Evolutionary conservation across 2,113 vertebrate genomes (phyloP).

Genomic region (Smithornis capensis): DNA sequence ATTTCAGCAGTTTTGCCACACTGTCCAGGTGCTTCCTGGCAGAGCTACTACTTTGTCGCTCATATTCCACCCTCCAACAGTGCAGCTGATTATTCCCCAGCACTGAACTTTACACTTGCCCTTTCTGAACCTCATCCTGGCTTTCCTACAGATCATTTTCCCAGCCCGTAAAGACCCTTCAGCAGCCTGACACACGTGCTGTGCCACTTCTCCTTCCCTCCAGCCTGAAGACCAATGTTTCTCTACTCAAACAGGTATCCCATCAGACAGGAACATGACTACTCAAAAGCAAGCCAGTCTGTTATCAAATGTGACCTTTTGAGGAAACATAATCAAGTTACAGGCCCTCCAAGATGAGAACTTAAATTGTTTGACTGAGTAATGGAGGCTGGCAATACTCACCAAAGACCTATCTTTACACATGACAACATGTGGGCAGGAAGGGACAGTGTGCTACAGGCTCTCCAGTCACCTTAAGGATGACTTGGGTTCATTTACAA

Average conservation of each 20-base stretch:
- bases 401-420: not conserved
- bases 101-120: not conserved
- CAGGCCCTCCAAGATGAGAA: not conserved
- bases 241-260: not conserved
- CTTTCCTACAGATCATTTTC: not conserved
- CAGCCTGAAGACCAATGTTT: not conserved
- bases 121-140: not conserved
- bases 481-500: not conserved
- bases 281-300: not conserved
- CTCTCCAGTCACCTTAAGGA: not conserved
- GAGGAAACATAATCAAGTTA: not conserved
- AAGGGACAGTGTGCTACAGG: not conserved
- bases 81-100: not conserved
- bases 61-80: not conserved
- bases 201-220: not conserved
- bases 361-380: not conserved
- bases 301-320: not conserved
- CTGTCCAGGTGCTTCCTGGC: not conserved
- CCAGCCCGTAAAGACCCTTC: not conserved
- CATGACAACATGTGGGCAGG: accelerated
- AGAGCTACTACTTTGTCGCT: not conserved
- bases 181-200: not conserved
- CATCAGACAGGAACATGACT: not conserved
- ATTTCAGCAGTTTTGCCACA: not conserved
- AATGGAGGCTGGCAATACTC: not conserved